Conservation (phyloP, 1,140 invertebrate species). For the Nasonia vitripennis region DNA sequence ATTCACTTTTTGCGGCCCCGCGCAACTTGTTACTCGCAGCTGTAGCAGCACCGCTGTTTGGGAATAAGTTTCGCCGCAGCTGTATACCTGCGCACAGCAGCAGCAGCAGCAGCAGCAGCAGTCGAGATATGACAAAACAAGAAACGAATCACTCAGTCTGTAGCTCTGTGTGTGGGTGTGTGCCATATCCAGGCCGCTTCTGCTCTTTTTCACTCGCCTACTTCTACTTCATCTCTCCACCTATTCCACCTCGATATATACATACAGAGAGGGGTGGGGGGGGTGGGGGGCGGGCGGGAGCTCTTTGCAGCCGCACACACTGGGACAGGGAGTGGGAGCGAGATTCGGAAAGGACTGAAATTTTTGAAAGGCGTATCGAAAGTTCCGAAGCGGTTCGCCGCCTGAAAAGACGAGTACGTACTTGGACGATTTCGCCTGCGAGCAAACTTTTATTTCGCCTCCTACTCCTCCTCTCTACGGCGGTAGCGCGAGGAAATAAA, state of each 20-base stretch:
- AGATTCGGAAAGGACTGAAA: not conserved
- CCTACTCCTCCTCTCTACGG: not conserved
- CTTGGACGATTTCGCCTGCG: conserved; percentile 59
- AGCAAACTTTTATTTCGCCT: conserved; percentile 61
- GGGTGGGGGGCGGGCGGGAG: too few relatives aligned
- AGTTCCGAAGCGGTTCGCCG: conserved; percentile 47
- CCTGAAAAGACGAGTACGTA: conserved; percentile 58
- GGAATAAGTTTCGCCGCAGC: conserved; percentile 1
- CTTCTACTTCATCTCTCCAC: not conserved
- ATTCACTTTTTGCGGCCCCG: conserved; percentile 2
- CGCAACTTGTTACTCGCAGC: conserved; percentile 32
- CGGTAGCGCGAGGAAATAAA: not conserved
- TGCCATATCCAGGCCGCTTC: not conserved
- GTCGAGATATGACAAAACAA: conserved; percentile 24
- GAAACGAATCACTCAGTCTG: conserved; percentile 11
- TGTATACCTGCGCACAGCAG: not conserved
- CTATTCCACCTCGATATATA: not conserved
- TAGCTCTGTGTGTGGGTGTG: too few relatives aligned
- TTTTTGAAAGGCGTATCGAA: conserved; percentile 47
- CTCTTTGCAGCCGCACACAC: not conserved
- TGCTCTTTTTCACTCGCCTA: conserved; percentile 4
- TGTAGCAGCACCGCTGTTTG: not conserved
- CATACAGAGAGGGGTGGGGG: not conserved
- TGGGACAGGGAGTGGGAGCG: too few relatives aligned
- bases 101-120: too few relatives aligned